phyloP scores from a whole-genome alignment of 2,113 vertebrate species.

The Nyctereutes procyonoides region DNA sequence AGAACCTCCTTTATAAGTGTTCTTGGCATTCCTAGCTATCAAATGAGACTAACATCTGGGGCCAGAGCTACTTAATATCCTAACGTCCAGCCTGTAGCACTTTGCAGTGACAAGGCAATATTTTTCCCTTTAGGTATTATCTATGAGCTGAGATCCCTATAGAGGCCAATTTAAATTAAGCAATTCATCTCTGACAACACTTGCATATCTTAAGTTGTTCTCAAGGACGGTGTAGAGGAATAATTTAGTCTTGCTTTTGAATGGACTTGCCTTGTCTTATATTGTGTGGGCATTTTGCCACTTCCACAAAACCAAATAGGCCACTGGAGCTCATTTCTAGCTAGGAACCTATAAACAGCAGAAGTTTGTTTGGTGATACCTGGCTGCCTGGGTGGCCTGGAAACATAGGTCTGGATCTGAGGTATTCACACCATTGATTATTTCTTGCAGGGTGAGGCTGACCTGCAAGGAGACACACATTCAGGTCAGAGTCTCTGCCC shows the following conservation, averaged over 20 bases:
- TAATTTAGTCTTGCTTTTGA: not conserved
- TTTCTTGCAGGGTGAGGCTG: conserved; percentile 86
- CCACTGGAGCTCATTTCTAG: not conserved
- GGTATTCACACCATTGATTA: conserved; percentile 86
- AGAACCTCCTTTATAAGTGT: not conserved
- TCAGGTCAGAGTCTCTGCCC: conserved; percentile 9
- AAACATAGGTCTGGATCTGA: conserved; percentile 83
- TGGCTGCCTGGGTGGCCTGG: conserved; percentile 91
- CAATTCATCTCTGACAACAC: conserved; percentile 72
- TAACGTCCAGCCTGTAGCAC: not conserved
- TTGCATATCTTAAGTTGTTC: conserved; percentile 40
- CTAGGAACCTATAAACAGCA: not conserved
- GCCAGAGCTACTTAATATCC: not conserved
- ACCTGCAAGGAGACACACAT: conserved; percentile 81
- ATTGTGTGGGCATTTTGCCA: not conserved
- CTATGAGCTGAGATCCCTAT: not conserved
- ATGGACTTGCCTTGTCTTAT: not conserved
- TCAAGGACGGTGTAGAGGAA: conserved; percentile 46
- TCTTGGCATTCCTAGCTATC: not conserved
- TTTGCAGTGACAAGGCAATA: not conserved
- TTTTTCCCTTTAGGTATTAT: conserved; percentile 31
- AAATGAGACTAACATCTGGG: not conserved
- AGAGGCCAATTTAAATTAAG: conserved; percentile 63
- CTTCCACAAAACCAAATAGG: not conserved
- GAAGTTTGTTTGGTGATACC: conserved; percentile 83